Conservation (phyloP, 2,888 invertebrate genomes). For the Aphrophora alni region DNA sequence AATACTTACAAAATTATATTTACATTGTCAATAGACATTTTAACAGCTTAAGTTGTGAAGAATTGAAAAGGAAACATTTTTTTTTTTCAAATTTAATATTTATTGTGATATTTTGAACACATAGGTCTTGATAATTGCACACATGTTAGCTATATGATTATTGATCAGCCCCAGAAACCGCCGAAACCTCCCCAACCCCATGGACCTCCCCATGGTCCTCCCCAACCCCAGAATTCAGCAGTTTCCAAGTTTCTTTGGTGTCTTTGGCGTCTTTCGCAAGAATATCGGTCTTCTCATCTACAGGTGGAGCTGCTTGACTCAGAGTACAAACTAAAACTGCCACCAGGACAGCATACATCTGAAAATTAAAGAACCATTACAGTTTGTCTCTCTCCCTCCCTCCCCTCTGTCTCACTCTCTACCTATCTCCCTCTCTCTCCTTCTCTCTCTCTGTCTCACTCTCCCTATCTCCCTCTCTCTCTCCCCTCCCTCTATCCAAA, state of each 20-base stretch:
- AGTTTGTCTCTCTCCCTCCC: not conserved
- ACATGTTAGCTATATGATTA: too few species aligned
- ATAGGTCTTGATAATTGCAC: too few species aligned
- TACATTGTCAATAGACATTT: too few species aligned
- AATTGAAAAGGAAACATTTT: too few species aligned
- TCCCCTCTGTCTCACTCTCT: too few species aligned
- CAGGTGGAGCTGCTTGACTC: not conserved
- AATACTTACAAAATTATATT: too few species aligned
- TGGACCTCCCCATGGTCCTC: not conserved
- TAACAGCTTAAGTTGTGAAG: too few species aligned
- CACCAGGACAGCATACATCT: not conserved
- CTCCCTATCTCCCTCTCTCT: too few species aligned
- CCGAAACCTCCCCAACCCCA: slow-evolving; percentile 14
- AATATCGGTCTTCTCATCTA: not conserved
- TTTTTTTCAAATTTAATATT: too few species aligned
- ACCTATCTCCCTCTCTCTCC: too few species aligned
- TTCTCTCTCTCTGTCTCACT: not conserved
- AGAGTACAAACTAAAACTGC: not conserved
- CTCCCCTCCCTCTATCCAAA: not conserved
- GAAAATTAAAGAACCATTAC: too few species aligned
- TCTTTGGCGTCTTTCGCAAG: not conserved
- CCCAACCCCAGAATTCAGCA: slow-evolving; percentile 22
- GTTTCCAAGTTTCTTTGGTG: slow-evolving; percentile 3
- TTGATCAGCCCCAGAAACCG: not conserved
- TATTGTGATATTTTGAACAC: too few species aligned